Evolutionary conservation across 2,113 vertebrate species (phyloP), one percentile per base, ranked within the genome.

Genomic region (Gobiocypris rarus): DNA sequence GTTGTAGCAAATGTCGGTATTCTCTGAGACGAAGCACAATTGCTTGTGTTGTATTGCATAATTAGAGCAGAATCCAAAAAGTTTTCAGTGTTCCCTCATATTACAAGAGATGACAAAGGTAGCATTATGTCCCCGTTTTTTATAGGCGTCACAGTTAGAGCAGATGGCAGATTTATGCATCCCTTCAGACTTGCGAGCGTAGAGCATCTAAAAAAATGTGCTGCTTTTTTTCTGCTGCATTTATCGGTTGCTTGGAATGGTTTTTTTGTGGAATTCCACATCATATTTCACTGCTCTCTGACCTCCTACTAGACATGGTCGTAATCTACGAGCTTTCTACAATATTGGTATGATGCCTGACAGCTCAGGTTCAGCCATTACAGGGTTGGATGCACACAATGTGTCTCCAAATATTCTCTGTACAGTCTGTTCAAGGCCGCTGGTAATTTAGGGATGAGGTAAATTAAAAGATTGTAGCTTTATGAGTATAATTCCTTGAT

Each of bases 381-480:
- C 34, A 61, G 34, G 22, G 54, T 59, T 59, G 75, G 75, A 77
- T 77, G 54, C 75, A 41, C 54, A 59, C 15, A 31, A 43, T 26
- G 75, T 5, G 54, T 59, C 6, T n/a, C 54, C 9, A 7, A n/a
- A 78, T 41, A 59, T 26, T 26, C 54, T 11, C 38, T 9, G 38
- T 15, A 45, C 69, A 45, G 41, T 24, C 41, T 78, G 56, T 61
- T 43, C 54, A 61, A 77, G 19, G 54, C 56, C 9, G 41, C 59
- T 48, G 41, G 24, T 48, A 28, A 61, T 65, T 48, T 65, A 80
- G 58, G 75, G 24, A 80, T 34, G 61, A 41, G 67, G 59, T 50
- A 34, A 67, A 65, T 81, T 48, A 81, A 81, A 67, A 81, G 43
- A 67, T 67, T 15, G 19, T 14, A 67, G 10, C 41, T 81, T 50